Conservation (phyloP, 2,888 invertebrate genomes). For the Napeogenes sylphis region DNA sequence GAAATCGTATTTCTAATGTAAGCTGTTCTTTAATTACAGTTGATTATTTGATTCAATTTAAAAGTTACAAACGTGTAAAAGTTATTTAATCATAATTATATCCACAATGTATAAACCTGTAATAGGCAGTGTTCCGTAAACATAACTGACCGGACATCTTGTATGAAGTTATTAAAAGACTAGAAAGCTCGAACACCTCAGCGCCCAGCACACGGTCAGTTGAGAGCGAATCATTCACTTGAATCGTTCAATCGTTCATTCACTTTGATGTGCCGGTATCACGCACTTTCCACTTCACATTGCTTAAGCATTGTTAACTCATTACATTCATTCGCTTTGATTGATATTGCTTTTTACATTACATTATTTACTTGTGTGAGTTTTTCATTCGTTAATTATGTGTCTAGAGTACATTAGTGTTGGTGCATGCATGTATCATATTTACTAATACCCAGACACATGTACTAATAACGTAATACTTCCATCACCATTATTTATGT, state of each 20-base stretch:
- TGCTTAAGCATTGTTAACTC: slow-evolving; percentile 29
- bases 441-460: no score
- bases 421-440: background rate
- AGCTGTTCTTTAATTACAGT: no score
- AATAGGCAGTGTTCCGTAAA: background rate
- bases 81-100: background rate
- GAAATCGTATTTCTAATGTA: no score
- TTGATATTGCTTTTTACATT: background rate
- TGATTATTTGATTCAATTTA: no score
- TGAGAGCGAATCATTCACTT: slow-evolving; percentile 60
- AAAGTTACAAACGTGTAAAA: no score
- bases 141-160: slow-evolving; percentile 2
- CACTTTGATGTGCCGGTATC: slow-evolving; percentile 65
- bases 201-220: slow-evolving; percentile 47
- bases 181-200: slow-evolving; percentile 23
- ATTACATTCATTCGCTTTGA: slow-evolving; percentile 12
- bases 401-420: background rate
- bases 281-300: slow-evolving; percentile 61
- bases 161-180: slow-evolving; percentile 20
- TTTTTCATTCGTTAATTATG: background rate
- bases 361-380: background rate
- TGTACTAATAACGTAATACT: no score
- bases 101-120: background rate
- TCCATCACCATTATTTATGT: background rate
- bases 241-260: slow-evolving; percentile 47